Evolutionary conservation across 2,888 invertebrate genomes (phyloP).

Genomic region (Pteria penguin): DNA sequence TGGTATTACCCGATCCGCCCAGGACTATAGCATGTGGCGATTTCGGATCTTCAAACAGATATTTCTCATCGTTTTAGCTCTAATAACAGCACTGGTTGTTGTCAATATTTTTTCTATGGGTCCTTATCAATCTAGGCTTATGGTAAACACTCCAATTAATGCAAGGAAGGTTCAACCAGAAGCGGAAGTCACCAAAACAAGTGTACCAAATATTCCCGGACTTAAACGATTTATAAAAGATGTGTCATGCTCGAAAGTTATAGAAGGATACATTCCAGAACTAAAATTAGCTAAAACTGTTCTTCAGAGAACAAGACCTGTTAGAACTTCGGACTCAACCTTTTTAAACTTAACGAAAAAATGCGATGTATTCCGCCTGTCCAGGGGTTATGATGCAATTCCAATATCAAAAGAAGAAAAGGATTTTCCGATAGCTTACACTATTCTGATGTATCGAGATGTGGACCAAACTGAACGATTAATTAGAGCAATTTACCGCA

Average conservation of each 20-base stretch:
- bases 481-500: slow-evolving; percentile 72
- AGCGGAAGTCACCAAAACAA: too few species aligned
- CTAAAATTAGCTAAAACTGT: slow-evolving; percentile 51
- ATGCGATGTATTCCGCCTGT: slow-evolving; percentile 59
- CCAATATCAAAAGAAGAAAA: slow-evolving; percentile 54
- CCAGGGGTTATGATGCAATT: slow-evolving; percentile 50
- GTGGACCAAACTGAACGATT: slow-evolving; percentile 71
- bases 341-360: slow-evolving; percentile 60
- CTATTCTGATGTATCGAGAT: slow-evolving; percentile 72
- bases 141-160: too few species aligned
- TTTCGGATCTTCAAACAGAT: too few species aligned
- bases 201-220: neutral
- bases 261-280: slow-evolving; percentile 58
- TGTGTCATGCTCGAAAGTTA: slow-evolving; percentile 61
- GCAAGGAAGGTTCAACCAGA: too few species aligned
- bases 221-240: slow-evolving; percentile 33
- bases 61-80: too few species aligned
- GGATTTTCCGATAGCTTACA: slow-evolving; percentile 74
- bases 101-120: too few species aligned
- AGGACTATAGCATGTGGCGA: too few species aligned
- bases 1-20: too few species aligned
- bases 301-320: slow-evolving; percentile 32
- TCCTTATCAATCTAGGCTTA: too few species aligned
- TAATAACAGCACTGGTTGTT: too few species aligned
- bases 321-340: slow-evolving; percentile 54